Evolutionary conservation across 2,113 vertebrate species (phyloP).

Genomic region (Rhinopomastus cyanomelas): DNA sequence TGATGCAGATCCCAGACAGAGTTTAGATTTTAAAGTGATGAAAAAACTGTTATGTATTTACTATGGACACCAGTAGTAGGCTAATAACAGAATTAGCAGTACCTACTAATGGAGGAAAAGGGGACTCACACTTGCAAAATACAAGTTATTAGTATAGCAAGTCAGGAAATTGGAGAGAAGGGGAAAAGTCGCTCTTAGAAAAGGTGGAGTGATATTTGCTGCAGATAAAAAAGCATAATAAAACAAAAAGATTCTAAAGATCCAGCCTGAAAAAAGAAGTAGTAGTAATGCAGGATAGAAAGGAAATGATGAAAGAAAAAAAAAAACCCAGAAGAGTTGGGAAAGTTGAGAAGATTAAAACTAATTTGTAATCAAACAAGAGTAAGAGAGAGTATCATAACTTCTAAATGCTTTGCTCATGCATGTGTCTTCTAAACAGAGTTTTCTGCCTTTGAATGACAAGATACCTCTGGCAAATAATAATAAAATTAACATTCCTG

Average conservation of each 20-base stretch:
- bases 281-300: not conserved
- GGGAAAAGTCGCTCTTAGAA: not conserved
- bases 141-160: not conserved
- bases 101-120: not conserved
- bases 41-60: not conserved
- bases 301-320: constrained; percentile 24
- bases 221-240: not conserved
- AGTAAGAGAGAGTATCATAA: not conserved
- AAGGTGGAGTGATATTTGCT: not conserved
- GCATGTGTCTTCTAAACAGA: constrained; percentile 4
- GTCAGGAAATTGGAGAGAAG: not conserved
- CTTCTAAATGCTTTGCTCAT: constrained; percentile 5
- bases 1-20: not conserved
- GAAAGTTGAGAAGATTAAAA: constrained; percentile 30
- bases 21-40: not conserved
- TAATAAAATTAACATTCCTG: not conserved
- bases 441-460: constrained; percentile 12
- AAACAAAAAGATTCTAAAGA: constrained; percentile 3
- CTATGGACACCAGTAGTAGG: not conserved
- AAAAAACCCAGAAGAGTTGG: constrained; percentile 17
- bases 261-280: not conserved
- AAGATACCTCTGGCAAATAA: constrained; percentile 27
- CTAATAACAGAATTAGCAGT: not conserved
- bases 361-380: constrained; percentile 37
- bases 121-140: not conserved